Conservation (phyloP, 2,888 invertebrate species). For the Polylopha cassiicola region DNA sequence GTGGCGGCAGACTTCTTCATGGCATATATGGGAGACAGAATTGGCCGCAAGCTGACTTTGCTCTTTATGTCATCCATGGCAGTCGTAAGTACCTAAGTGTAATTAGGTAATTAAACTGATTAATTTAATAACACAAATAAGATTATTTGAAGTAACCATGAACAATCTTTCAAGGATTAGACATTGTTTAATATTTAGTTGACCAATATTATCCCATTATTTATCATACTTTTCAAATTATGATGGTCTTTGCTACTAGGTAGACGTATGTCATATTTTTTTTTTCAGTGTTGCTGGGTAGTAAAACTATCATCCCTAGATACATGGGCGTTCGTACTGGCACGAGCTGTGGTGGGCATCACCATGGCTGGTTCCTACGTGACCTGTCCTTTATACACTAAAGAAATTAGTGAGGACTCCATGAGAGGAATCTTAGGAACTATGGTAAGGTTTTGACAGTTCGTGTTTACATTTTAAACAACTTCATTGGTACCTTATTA, state of each 20-base stretch:
- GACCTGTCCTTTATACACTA: conserved; percentile 67
- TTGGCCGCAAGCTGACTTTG: conserved; percentile 50
- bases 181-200: no score
- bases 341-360: conserved; percentile 48
- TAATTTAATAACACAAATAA: neutral
- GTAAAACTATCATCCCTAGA: conserved; percentile 47
- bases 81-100: conserved; percentile 40
- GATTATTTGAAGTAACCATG: neutral
- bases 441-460: conserved; percentile 53
- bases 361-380: conserved; percentile 55
- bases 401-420: conserved; percentile 75
- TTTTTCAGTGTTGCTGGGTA: conserved; percentile 41
- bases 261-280: no score
- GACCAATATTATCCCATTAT: neutral
- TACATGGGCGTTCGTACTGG: conserved; percentile 51
- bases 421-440: conserved; percentile 77
- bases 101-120: conserved; percentile 1
- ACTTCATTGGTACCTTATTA: neutral
- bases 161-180: neutral
- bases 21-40: conserved; percentile 44
- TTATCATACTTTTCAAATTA: neutral
- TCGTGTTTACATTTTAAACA: neutral
- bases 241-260: neutral
- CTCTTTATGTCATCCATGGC: conserved; percentile 43
- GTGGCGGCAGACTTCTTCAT: conserved; percentile 41